Evolutionary conservation across 2,888 invertebrate genomes (phyloP).

Genomic region (Dynastes grantii): DNA sequence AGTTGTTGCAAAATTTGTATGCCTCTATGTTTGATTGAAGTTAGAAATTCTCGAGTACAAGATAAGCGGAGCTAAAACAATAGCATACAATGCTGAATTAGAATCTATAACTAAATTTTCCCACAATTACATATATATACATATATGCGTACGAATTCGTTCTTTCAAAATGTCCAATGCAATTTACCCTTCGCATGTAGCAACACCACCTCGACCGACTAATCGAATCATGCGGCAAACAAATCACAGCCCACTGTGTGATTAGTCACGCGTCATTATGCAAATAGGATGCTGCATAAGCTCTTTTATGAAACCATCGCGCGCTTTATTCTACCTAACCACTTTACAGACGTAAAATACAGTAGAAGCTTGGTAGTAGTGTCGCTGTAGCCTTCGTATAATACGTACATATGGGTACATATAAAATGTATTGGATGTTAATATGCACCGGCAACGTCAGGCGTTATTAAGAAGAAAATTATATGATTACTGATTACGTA

Average conservation of each 20-base stretch:
- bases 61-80: no score
- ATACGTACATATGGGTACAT: background rate
- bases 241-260: constrained; percentile 58
- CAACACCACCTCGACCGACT: constrained; percentile 50
- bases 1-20: no score
- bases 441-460: background rate
- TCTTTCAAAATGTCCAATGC: constrained; percentile 8
- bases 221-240: constrained; percentile 59
- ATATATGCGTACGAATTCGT: constrained; percentile 16
- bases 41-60: no score
- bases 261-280: constrained; percentile 65
- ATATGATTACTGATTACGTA: constrained; percentile 24
- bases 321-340: constrained; percentile 35
- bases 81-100: background rate
- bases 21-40: no score
- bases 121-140: constrained; percentile 2
- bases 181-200: constrained; percentile 37
- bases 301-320: constrained; percentile 51
- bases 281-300: constrained; percentile 58
- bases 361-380: background rate
- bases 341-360: constrained; percentile 36
- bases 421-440: constrained; percentile 7
- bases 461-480: constrained; percentile 19
- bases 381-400: background rate
- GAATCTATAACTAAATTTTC: background rate